A percentile compares a stretch with the other conserved stretches of the same genome.
These are phyloP conservation scores for Miltochrista miniata DNA, from an alignment of 2,888 invertebrate species.

Conservation along the genomic window DNA sequence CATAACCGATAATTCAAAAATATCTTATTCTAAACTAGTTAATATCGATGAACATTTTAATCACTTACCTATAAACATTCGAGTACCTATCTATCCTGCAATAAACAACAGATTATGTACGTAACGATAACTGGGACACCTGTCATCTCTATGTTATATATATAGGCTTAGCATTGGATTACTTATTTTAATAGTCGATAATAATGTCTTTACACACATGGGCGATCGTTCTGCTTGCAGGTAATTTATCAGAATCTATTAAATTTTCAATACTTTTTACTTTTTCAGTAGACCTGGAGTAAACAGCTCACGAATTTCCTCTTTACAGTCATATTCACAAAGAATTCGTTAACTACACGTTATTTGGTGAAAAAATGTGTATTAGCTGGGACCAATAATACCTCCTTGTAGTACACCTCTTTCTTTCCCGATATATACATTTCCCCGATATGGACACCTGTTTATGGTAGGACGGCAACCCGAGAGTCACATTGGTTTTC, in stretches of 20 bases:
- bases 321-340: no score
- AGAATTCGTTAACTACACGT: no score
- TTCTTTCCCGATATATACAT: no score
- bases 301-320: no score
- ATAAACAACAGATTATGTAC: background rate
- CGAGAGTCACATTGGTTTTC: no score
- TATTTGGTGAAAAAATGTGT: no score
- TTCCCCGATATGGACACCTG: no score
- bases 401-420: no score
- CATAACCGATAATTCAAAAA: no score
- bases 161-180: background rate
- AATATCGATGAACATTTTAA: background rate
- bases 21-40: background rate
- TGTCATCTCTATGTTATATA: background rate
- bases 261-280: background rate
- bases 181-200: background rate
- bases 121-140: background rate
- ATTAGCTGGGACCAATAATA: no score
- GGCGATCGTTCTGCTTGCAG: slow-evolving; percentile 3
- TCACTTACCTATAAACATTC: background rate
- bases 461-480: no score
- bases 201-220: background rate
- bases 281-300: no score
- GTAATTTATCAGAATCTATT: background rate
- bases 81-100: background rate